Evolutionary conservation across 1,140 invertebrate species (phyloP).

Genomic region (Sminthurinus signatus): DNA sequence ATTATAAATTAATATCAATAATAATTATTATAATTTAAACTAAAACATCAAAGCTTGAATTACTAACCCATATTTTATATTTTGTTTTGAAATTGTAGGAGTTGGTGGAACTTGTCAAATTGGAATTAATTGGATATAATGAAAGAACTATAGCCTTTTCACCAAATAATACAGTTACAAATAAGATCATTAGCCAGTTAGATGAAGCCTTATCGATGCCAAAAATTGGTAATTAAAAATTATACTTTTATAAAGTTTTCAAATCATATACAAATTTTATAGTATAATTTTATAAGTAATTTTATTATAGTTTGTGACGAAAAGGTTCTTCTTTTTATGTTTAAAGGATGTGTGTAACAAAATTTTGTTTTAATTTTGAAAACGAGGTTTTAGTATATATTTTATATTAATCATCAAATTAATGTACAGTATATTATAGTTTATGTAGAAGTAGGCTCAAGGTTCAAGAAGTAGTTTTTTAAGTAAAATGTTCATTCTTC

Average conservation of each 20-base stretch:
- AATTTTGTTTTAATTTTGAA: not conserved
- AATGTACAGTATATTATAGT: too few relatives aligned
- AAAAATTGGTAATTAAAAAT: not conserved
- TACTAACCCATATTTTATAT: not conserved
- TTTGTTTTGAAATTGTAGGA: not conserved
- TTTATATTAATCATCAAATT: too few relatives aligned
- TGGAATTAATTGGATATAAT: not conserved
- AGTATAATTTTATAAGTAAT: not conserved
- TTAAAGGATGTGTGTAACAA: not conserved
- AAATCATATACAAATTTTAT: not conserved
- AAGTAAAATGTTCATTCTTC: too few relatives aligned
- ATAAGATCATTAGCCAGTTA: not conserved
- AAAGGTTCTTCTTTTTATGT: not conserved
- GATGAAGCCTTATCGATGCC: not conserved
- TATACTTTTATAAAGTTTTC: not conserved
- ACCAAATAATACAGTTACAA: not conserved
- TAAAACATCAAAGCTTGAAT: not conserved
- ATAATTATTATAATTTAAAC: not conserved
- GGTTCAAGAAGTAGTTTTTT: too few relatives aligned
- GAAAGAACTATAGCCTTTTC: not conserved
- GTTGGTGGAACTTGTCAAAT: slow-evolving; percentile 1
- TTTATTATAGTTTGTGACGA: not conserved
- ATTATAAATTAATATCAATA: not conserved
- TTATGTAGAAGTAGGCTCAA: too few relatives aligned
- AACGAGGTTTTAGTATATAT: too few relatives aligned